Conservation (phyloP, 2,888 invertebrate species). For the Stegana nigrithorax region DNA sequence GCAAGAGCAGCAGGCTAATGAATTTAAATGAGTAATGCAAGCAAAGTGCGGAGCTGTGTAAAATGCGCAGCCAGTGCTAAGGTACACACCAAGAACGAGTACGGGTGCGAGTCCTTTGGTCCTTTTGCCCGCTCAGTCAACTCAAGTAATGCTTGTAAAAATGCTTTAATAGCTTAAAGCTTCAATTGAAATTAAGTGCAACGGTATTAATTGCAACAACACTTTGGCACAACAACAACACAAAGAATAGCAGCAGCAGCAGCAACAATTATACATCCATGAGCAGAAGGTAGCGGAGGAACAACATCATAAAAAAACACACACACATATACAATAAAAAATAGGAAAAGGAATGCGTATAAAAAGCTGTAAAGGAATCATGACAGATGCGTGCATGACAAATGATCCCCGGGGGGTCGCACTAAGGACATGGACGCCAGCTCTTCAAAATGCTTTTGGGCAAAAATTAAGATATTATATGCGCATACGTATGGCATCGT, state of each 20-base stretch:
- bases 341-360: not conserved
- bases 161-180: slow-evolving; percentile 7
- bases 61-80: not conserved
- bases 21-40: slow-evolving; percentile 15
- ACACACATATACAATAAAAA: too few relatives aligned
- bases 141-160: not conserved
- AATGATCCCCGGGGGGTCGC: slow-evolving; percentile 16
- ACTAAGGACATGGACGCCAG: too few relatives aligned
- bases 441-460: not conserved
- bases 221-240: slow-evolving; percentile 2
- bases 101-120: too few relatives aligned
- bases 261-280: too few relatives aligned
- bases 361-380: slow-evolving; percentile 11
- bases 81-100: too few relatives aligned
- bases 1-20: slow-evolving; percentile 7
- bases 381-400: slow-evolving; percentile 15
- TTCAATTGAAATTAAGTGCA: slow-evolving; percentile 14
- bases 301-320: not conserved
- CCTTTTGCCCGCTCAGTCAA: too few relatives aligned
- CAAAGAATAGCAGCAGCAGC: too few relatives aligned
- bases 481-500: not conserved
- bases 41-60: too few relatives aligned
- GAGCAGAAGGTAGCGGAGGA: too few relatives aligned
- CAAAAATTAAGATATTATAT: slow-evolving; percentile 16
- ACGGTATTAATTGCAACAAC: slow-evolving; percentile 9